Base-by-base conservation (phyloP, 2,888 invertebrate species). In the Apodemia duryi region DNA sequence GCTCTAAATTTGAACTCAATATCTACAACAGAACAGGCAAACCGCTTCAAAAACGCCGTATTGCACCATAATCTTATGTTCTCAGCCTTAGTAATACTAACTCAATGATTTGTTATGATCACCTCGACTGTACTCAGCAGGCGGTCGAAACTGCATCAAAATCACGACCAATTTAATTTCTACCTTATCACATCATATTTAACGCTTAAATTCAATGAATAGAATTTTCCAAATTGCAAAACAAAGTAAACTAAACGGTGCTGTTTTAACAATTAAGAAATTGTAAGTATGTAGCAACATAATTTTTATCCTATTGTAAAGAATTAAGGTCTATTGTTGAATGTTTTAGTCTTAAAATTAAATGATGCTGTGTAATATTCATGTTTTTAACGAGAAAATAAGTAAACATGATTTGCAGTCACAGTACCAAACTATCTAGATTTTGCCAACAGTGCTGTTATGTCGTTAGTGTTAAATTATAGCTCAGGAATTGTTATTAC, bases 31-130 rank as follows among this genome's bases (percentile, higher is more conserved):
- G 32, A 32, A 32, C 2, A 32, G 32, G 4, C 32, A 32, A 35
- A 5, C 3, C 11, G 4, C 13, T 13, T 5, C 11, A 46, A 46
- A 1, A 54, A 54, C 5, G 2, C 1, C 57, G 32, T 57, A 13
- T 29, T 32, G 57, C 32, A 32, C 57, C 6, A 28, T 13, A 32
- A 32, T 11, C 0, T 7, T 74, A 73, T 74, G 70, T 65, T 60
- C 69, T 62, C 70, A 43, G 68, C 68, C 61, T 70, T 66, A 78
- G 21, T 35, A 35, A 78, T 77, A 78, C 67, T 62, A 54, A 79
- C 79, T 75, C 76, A 80, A 82, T 87, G 89, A 89, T 89, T 89
- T 89, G 89, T 89, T 88, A 85, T 87, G 88, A 88, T 88, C 88
- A 80, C 86, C 79, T 77, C 77, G 74, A 77, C 77, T 77, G 79